Base-by-base conservation (phyloP, 2,113 vertebrate species). In the Nibea albiflora region DNA sequence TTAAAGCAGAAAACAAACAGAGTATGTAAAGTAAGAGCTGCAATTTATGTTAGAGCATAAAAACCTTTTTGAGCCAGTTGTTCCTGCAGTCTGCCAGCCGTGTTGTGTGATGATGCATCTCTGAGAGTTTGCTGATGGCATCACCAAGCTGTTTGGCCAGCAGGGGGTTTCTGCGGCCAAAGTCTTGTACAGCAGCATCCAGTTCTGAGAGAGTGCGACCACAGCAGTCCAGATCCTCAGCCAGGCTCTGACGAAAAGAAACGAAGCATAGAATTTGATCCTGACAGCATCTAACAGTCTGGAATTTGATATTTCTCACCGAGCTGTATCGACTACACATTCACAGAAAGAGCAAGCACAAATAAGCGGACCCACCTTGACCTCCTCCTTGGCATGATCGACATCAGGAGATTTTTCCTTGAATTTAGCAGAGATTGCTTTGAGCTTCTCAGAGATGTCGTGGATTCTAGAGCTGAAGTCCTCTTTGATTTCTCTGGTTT, bases 1-100 rank as follows among this genome's bases (percentile, higher is more conserved):
- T 54, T 73, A 49, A 54, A 63, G 57, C 46, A 74, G 64, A 86
- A 26, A 2, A 76, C 19, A 74, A 31, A 24, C 6, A 31, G 69
- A 39, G 20, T 19, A 14, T 16, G 2, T 52, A 14, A 46, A 46
- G 10, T 44, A 44, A 12, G 10, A 72, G 28, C n/a, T 17, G 39
- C 2, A 39, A 17, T 24, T 1, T 17, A 10, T 20, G 46, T 15
- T 42, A 22, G 26, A 6, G 15, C 44, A 19, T 12, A 57, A 42
- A 47, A 92, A 98, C 97, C 96, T 98, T 97, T 64, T 92, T 95
- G 47, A 99, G 96, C 89, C 95, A 97, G 85, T 95, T 91, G 84
- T 95, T 94, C 71, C 96, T 92, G 39, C 93, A 95, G 82, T 98
- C 97, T 22, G 96, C 96, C 24, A 97, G 95, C 11, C 94, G 91